A percentile compares a stretch with the other conserved stretches of the same genome.
Evolutionary conservation across 2,797 vertebrate species (phyloP).

Genomic region (Meda fulgida): DNA sequence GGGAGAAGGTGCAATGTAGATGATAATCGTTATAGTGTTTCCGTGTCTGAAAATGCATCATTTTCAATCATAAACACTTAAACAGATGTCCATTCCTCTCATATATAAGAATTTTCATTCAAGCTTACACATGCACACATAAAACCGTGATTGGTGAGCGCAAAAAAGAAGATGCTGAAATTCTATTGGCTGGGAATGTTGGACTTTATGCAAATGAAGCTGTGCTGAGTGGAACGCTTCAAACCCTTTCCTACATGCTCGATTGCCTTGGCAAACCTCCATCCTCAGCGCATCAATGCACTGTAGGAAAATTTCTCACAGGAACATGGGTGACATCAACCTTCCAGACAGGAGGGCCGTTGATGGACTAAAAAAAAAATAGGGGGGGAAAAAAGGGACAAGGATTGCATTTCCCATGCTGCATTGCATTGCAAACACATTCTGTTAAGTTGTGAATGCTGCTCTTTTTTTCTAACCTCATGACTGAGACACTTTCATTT

Average conservation of each 20-base stretch:
- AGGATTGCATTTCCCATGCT: constrained; percentile 72
- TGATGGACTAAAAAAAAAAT: constrained; percentile 45
- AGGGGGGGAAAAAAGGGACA: constrained; percentile 37
- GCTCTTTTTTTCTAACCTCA: constrained; percentile 76
- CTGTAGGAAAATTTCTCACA: constrained; percentile 49
- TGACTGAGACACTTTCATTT: constrained; percentile 74
- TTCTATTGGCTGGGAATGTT: constrained; percentile 53
- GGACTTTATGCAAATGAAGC: constrained; percentile 64
- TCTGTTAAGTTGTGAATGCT: constrained; percentile 73
- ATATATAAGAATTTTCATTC: constrained; percentile 30
- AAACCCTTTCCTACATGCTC: constrained; percentile 60
- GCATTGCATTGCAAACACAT: constrained; percentile 80
- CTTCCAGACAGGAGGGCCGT: constrained; percentile 10
- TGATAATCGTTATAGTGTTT: constrained; percentile 71
- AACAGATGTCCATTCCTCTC: constrained; percentile 47
- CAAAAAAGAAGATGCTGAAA: constrained; percentile 34
- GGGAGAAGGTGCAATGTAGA: constrained; percentile 80
- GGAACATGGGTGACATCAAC: constrained; percentile 35
- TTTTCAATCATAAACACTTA: constrained; percentile 45
- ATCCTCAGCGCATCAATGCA: constrained; percentile 61
- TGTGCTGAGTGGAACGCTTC: constrained; percentile 57
- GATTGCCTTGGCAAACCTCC: constrained; percentile 56
- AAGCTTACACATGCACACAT: constrained; percentile 41
- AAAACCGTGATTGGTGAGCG: constrained; percentile 35
- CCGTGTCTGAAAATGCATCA: constrained; percentile 54